Percentiles rank a stretch among this genome's conserved stretches.
Conservation (phyloP, 2,797 vertebrate genomes). For the Merluccius polli region DNA sequence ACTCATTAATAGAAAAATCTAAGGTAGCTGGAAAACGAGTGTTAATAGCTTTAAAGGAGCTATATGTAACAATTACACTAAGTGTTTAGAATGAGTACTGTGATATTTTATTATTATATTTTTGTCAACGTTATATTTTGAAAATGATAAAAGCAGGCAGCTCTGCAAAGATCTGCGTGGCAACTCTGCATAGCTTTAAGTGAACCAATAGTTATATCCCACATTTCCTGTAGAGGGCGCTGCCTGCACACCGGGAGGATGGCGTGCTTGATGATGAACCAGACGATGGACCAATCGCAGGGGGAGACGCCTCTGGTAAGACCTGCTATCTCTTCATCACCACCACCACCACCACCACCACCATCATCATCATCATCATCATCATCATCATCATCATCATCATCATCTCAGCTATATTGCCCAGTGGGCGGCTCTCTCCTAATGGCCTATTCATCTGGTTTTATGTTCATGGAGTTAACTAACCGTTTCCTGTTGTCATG, state of each 20-base stretch:
- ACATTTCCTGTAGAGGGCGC: slow-evolving; percentile 55
- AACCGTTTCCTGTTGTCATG: too few relatives aligned
- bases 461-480: background rate
- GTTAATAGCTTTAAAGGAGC: too few relatives aligned
- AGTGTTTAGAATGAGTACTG: too few relatives aligned
- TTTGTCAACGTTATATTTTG: too few relatives aligned
- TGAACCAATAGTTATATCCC: background rate
- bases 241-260: slow-evolving; percentile 26
- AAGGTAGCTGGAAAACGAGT: too few relatives aligned
- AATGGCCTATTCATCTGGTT: background rate
- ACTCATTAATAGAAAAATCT: too few relatives aligned
- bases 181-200: too few relatives aligned
- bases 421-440: background rate
- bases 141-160: too few relatives aligned
- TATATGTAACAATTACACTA: too few relatives aligned
- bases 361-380: background rate
- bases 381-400: background rate
- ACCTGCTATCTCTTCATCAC: background rate
- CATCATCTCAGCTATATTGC: background rate
- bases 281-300: slow-evolving; percentile 26
- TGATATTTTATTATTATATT: too few relatives aligned
- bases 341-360: too few relatives aligned
- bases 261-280: slow-evolving; percentile 43
- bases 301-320: slow-evolving; percentile 56
- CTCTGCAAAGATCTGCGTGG: too few relatives aligned